Evolutionary conservation across 2,113 vertebrate genomes (phyloP).

Genomic region (Micromys minutus): DNA sequence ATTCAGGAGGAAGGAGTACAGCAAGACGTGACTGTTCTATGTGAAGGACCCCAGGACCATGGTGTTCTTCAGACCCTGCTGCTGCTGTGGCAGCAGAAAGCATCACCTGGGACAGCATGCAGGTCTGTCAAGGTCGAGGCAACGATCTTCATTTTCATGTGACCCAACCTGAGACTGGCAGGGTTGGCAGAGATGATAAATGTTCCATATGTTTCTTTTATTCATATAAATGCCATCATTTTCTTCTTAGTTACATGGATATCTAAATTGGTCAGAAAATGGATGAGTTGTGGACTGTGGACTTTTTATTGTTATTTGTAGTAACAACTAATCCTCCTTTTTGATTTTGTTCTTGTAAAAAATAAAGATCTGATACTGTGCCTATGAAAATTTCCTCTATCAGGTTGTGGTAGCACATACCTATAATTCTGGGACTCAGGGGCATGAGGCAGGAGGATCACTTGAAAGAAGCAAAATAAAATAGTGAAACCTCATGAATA

Average conservation of each 20-base stretch:
- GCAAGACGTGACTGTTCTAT: background rate
- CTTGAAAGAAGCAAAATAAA: background rate
- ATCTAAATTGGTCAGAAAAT: constrained; percentile 23
- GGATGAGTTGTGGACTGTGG: background rate
- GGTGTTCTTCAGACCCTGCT: background rate
- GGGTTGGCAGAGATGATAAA: background rate
- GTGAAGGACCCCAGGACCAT: background rate
- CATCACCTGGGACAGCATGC: constrained; percentile 91
- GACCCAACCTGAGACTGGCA: constrained; percentile 16
- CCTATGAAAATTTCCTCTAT: background rate
- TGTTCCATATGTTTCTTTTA: background rate
- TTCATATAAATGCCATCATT: background rate
- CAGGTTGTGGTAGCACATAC: background rate
- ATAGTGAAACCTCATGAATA: background rate
- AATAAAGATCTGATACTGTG: background rate
- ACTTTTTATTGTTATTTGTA: background rate
- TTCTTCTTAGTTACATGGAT: background rate
- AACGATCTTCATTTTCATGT: fast-evolving
- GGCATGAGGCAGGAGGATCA: background rate
- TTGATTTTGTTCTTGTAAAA: background rate
- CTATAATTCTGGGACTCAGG: background rate
- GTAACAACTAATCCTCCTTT: background rate
- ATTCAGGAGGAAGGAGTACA: background rate
- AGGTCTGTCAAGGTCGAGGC: fast-evolving
- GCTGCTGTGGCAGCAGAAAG: constrained; percentile 78